A percentile compares a stretch with the other conserved stretches of the same genome.
Evolutionary conservation across 2,888 invertebrate genomes (phyloP).

Genomic region (Agrypnus murinus): DNA sequence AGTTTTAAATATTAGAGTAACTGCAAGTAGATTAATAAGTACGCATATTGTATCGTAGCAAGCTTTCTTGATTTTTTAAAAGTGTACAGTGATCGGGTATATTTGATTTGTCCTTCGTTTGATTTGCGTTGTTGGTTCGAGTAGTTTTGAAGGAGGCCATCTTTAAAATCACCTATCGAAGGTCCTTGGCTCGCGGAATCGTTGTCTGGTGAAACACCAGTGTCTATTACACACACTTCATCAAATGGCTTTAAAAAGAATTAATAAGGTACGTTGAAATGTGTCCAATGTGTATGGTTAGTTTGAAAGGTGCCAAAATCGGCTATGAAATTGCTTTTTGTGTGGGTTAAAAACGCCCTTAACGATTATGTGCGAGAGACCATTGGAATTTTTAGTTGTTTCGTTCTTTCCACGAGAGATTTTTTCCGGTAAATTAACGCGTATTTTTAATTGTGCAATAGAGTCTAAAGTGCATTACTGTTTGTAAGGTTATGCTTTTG

Average conservation of each 20-base stretch:
- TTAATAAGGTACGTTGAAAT: conserved; percentile 90
- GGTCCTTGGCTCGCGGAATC: conserved; percentile 89
- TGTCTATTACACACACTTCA: conserved; percentile 80
- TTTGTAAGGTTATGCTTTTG: conserved; percentile 46
- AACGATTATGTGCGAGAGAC: conserved; percentile 77
- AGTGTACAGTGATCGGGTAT: conserved; percentile 51
- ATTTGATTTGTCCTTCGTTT: conserved; percentile 66
- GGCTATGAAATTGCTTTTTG: conserved; percentile 58
- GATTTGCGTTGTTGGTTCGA: conserved; percentile 81
- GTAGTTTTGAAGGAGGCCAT: conserved; percentile 89
- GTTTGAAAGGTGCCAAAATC: conserved; percentile 55
- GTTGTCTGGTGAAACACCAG: conserved; percentile 87
- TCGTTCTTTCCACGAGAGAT: conserved; percentile 48
- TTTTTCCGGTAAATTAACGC: conserved; percentile 40
- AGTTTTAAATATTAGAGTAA: conserved; percentile 38
- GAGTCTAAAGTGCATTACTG: conserved; percentile 46
- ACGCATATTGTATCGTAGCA: conserved; percentile 41
- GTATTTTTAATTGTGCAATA: conserved; percentile 45
- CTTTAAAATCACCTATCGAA: conserved; percentile 90
- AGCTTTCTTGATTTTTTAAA: conserved; percentile 52
- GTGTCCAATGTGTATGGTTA: conserved; percentile 58
- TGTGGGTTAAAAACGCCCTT: conserved; percentile 73
- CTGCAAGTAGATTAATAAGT: conserved; percentile 26
- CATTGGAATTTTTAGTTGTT: conserved; percentile 77
- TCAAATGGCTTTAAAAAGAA: conserved; percentile 97